Conservation (phyloP, 2,888 invertebrate genomes). For the Nemotelus pantherinus region DNA sequence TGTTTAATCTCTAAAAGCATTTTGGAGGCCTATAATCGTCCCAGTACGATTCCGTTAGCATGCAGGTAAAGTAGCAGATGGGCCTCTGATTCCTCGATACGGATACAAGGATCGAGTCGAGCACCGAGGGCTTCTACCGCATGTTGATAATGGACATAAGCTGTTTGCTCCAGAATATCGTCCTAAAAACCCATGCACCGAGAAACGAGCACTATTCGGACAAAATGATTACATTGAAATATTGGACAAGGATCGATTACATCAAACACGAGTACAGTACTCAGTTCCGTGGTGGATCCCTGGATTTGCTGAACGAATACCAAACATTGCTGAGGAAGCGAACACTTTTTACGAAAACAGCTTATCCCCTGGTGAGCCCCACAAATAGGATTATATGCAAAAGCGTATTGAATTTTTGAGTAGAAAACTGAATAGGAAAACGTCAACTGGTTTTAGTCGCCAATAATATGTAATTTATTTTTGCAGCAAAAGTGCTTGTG, state of each 20-base stretch:
- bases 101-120: slow-evolving; percentile 78
- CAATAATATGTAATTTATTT: slow-evolving; percentile 57
- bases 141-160: slow-evolving; percentile 67
- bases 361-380: slow-evolving; percentile 72
- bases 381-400: slow-evolving; percentile 81
- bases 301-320: slow-evolving; percentile 87
- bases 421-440: slow-evolving; percentile 81
- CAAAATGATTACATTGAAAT: slow-evolving; percentile 98
- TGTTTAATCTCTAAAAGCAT: slow-evolving; percentile 19
- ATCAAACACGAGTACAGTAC: slow-evolving; percentile 86
- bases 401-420: slow-evolving; percentile 81
- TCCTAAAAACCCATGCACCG: slow-evolving; percentile 79
- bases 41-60: slow-evolving; percentile 49
- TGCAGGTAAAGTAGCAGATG: slow-evolving; percentile 69
- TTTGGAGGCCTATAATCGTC: slow-evolving; percentile 45
- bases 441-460: slow-evolving; percentile 71
- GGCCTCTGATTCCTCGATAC: slow-evolving; percentile 73
- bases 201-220: slow-evolving; percentile 85
- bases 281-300: slow-evolving; percentile 89
- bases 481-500: no score
- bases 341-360: slow-evolving; percentile 71
- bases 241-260: slow-evolving; percentile 82
- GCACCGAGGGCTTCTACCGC: slow-evolving; percentile 76
- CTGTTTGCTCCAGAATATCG: slow-evolving; percentile 75
- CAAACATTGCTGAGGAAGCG: slow-evolving; percentile 76